Evolutionary conservation across 35 echinoderm and acorn worm genomes (phyloP).

Genomic region (Eucidaris tribuloides): DNA sequence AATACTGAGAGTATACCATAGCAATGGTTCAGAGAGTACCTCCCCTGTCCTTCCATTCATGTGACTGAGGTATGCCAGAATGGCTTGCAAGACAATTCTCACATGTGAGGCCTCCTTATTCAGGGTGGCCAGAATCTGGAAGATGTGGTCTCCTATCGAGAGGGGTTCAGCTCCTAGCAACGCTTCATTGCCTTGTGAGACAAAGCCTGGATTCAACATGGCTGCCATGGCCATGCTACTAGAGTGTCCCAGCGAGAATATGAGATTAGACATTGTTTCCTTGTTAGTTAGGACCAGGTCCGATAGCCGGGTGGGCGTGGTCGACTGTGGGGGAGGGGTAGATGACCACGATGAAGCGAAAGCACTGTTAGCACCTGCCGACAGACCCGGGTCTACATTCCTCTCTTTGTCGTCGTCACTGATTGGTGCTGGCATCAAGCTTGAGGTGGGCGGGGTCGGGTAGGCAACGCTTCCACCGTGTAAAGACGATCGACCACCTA

Average conservation of each 20-base stretch:
- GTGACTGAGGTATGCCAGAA: conserved; percentile 66
- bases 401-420: conserved; percentile 97
- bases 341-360: not conserved
- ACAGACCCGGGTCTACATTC: conserved; percentile 23
- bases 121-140: conserved; percentile 83
- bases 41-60: not conserved
- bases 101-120: conserved; percentile 64
- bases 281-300: conserved; percentile 75
- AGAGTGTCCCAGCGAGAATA: conserved; percentile 72
- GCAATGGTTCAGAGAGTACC: conserved; percentile 77
- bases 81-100: conserved; percentile 56
- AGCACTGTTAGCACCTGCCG: conserved; percentile 26
- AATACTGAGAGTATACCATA: conserved; percentile 82
- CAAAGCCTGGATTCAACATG: conserved; percentile 44
- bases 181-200: conserved; percentile 30
- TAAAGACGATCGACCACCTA: conserved; percentile 8
- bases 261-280: conserved; percentile 67
- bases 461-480: conserved; percentile 4
- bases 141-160: conserved; percentile 81
- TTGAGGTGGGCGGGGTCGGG: not conserved
- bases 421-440: conserved; percentile 29
- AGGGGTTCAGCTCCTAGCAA: conserved; percentile 35
- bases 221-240: conserved; percentile 77
- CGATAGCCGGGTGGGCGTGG: conserved; percentile 45
- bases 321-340: not conserved